Conservation (phyloP, 2,888 invertebrate species). For the Parnassius glacialis region DNA sequence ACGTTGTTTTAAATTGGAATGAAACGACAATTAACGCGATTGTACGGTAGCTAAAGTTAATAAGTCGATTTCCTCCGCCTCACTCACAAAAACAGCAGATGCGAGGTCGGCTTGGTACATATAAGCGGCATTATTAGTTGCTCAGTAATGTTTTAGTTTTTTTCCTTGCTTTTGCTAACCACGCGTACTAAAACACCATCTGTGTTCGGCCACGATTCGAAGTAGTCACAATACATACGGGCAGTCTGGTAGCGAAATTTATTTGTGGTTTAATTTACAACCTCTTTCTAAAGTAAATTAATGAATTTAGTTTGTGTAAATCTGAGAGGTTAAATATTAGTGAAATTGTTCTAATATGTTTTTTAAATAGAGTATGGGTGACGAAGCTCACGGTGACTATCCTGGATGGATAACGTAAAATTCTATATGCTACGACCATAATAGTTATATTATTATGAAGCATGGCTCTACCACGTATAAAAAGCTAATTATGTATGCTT, state of each 20-base stretch:
- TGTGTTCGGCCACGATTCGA: slow-evolving; percentile 59
- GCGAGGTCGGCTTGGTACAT: slow-evolving; percentile 50
- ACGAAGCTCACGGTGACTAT: too few relatives aligned
- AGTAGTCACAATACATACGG: slow-evolving; percentile 45
- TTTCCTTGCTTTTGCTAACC: slow-evolving; percentile 61
- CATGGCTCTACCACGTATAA: too few relatives aligned
- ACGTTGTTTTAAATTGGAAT: slow-evolving; percentile 52
- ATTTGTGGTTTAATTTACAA: slow-evolving; percentile 14
- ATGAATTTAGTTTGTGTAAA: too few relatives aligned
- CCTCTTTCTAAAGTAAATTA: neutral
- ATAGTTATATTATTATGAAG: too few relatives aligned
- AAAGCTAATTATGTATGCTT: too few relatives aligned
- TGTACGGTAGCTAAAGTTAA: slow-evolving; percentile 67
- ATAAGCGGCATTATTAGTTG: slow-evolving; percentile 72
- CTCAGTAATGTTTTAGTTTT: slow-evolving; percentile 57
- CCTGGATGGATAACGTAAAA: too few relatives aligned
- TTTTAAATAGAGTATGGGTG: too few relatives aligned
- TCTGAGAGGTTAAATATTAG: too few relatives aligned
- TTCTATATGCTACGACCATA: too few relatives aligned
- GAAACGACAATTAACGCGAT: slow-evolving; percentile 67
- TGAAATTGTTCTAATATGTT: too few relatives aligned
- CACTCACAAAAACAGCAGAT: slow-evolving; percentile 75
- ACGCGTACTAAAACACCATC: slow-evolving; percentile 66
- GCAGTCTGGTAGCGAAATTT: slow-evolving; percentile 23
- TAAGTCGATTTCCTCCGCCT: slow-evolving; percentile 61